Percentiles rank a stretch among this genome's conserved stretches.
Evolutionary conservation across 2,113 vertebrate species (phyloP).

Genomic region (Pseudorhombus dupliciocellatus): DNA sequence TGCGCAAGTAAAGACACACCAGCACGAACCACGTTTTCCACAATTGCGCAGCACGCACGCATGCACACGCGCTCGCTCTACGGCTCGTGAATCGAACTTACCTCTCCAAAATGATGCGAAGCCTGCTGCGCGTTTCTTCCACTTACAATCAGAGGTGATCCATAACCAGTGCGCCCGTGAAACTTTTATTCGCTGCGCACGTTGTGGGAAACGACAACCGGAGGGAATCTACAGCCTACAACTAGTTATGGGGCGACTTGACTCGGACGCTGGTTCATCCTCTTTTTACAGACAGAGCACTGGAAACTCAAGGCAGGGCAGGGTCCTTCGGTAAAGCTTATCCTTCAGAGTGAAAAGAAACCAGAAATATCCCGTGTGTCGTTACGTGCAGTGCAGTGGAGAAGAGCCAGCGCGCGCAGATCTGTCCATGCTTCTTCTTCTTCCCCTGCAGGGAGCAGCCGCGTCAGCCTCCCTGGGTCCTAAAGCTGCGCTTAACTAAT

Average conservation of each 20-base stretch:
- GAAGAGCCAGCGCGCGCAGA: constrained; percentile 85
- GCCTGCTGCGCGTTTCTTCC: constrained; percentile 26
- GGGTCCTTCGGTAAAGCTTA: constrained; percentile 71
- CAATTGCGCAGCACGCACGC: constrained; percentile 19
- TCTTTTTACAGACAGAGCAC: constrained; percentile 56
- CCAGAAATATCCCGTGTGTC: constrained; percentile 76
- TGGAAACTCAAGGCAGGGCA: constrained; percentile 64
- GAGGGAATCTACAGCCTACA: constrained; percentile 14
- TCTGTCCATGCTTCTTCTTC: constrained; percentile 76
- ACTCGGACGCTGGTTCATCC: constrained; percentile 42
- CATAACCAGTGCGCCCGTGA: constrained; percentile 72
- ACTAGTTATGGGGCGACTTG: constrained; percentile 37
- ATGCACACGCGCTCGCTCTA: constrained; percentile 12
- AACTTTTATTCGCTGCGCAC: constrained; percentile 85
- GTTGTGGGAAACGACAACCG: constrained; percentile 15
- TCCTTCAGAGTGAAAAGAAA: constrained; percentile 73
- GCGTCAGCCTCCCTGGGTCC: constrained; percentile 87
- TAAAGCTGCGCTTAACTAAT: constrained; percentile 80
- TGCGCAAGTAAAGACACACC: constrained; percentile 8
- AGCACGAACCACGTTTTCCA: constrained; percentile 11
- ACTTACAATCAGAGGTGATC: constrained; percentile 77
- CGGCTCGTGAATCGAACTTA: constrained; percentile 55
- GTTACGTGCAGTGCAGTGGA: constrained; percentile 78
- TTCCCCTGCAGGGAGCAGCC: constrained; percentile 80
- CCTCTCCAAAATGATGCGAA: constrained; percentile 62